Conservation (phyloP, 1,140 invertebrate species). For the Phortica variegata region DNA sequence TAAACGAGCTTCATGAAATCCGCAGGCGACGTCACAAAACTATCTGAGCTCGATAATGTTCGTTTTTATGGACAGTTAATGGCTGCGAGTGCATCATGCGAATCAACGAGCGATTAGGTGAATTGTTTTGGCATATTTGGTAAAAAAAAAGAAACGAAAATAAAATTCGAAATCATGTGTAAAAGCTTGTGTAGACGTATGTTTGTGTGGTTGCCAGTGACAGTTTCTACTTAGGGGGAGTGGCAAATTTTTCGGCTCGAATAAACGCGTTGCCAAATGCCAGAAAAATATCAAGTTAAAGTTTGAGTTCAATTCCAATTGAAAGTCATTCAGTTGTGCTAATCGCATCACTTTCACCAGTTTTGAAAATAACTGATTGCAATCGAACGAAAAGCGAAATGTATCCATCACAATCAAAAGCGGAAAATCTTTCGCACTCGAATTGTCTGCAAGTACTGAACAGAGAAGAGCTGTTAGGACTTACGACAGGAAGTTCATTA, state of each 20-base stretch:
- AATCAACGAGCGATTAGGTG: constrained; percentile 25
- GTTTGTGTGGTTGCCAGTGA: no score
- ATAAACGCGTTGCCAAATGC: constrained; percentile 3
- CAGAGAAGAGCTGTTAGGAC: constrained; percentile 2
- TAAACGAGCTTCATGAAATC: constrained; percentile 32
- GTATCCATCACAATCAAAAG: constrained; percentile 48
- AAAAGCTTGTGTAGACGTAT: no score
- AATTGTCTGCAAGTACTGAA: constrained; percentile 24
- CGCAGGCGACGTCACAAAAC: constrained; percentile 45
- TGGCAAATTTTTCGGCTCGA: constrained; percentile 20
- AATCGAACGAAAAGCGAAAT: no score
- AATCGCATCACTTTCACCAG: constrained; percentile 26
- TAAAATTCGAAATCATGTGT: no score
- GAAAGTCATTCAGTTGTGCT: constrained; percentile 40
- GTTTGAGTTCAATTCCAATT: constrained; percentile 45
- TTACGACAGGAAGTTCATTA: constrained; percentile 52
- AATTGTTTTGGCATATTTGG: neutral
- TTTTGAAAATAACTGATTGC: constrained; percentile 8
- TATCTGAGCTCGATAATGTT: constrained; percentile 39
- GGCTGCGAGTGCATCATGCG: constrained; percentile 49
- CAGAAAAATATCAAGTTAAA: neutral
- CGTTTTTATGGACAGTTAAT: constrained; percentile 51
- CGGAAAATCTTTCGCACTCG: constrained; percentile 47
- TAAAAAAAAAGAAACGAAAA: no score
- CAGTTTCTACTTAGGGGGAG: no score